Evolutionary conservation across 2,888 invertebrate genomes (phyloP).

Genomic region (Mylabris sibirica): DNA sequence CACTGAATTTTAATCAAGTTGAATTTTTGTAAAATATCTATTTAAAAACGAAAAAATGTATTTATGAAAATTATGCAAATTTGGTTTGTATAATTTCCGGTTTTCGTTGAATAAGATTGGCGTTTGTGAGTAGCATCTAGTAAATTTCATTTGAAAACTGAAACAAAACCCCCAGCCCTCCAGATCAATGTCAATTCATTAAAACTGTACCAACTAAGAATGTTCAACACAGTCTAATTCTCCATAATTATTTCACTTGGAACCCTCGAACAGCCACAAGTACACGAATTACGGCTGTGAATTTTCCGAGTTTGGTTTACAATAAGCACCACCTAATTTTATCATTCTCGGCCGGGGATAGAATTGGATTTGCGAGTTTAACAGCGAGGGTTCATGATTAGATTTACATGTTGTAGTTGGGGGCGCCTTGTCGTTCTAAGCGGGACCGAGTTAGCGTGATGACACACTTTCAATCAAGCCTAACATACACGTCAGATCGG

Average conservation of each 20-base stretch:
- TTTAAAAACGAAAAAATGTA: background rate
- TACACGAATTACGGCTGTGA: conserved; percentile 61
- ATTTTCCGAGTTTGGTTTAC: conserved; percentile 66
- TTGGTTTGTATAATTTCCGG: conserved; percentile 39
- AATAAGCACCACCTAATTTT: conserved; percentile 65
- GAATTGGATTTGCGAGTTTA: conserved; percentile 64
- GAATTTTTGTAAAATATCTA: background rate
- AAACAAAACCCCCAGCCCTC: conserved; percentile 55
- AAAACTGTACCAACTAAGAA: conserved; percentile 55
- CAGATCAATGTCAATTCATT: conserved; percentile 62
- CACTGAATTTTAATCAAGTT: background rate
- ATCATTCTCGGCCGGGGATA: conserved; percentile 60
- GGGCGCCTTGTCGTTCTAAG: conserved; percentile 42
- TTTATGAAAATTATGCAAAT: conserved; percentile 33
- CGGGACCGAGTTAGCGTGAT: conserved; percentile 52
- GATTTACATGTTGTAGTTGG: conserved; percentile 61
- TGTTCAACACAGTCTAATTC: conserved; percentile 59
- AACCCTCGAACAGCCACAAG: conserved; percentile 56
- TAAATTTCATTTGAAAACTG: conserved; percentile 56
- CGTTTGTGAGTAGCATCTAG: conserved; percentile 27
- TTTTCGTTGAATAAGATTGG: conserved; percentile 34
- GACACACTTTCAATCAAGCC: conserved; percentile 59
- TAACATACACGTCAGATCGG: conserved; percentile 52
- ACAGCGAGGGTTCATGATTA: conserved; percentile 61
- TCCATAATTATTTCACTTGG: conserved; percentile 61